These are phyloP conservation scores for Leptodactylus fuscus DNA, from an alignment of 2,113 vertebrate genomes.

Conservation along the genomic window DNA sequence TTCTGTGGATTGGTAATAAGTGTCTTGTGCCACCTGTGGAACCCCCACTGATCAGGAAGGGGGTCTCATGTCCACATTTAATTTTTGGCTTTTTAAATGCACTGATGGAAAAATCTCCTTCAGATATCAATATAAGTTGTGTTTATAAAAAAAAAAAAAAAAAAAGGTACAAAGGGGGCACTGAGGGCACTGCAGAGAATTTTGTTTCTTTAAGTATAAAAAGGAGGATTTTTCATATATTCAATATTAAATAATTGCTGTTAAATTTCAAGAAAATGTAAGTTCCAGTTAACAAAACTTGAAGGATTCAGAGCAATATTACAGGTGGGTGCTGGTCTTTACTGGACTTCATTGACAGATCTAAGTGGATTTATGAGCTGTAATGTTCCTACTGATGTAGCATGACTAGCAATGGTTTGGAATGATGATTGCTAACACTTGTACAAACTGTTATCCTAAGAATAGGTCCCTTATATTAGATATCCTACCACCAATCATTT, in stretches of 20 bases:
- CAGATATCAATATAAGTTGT: too few species aligned
- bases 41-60: too few species aligned
- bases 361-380: conserved; percentile 35
- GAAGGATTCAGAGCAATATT: background rate
- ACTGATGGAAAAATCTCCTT: too few species aligned
- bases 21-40: too few species aligned
- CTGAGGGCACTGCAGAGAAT: background rate
- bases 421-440: conserved; percentile 57
- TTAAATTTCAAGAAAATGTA: background rate
- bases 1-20: too few species aligned
- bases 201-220: background rate
- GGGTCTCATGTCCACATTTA: too few species aligned
- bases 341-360: conserved; percentile 27
- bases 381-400: background rate
- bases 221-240: background rate
- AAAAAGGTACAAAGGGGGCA: too few species aligned
- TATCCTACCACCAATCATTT: conserved; percentile 19
- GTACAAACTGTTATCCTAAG: conserved; percentile 51
- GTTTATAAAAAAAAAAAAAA: too few species aligned
- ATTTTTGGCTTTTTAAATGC: too few species aligned
- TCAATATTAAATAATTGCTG: background rate
- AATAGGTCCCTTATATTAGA: conserved; percentile 36
- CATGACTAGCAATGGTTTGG: conserved; percentile 29
- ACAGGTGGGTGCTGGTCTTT: conserved; percentile 15
- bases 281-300: background rate